Percentiles rank a stretch among this genome's conserved stretches.
phyloP scores from a whole-genome alignment of 2,888 invertebrate species.

The Eilema sororculum region DNA sequence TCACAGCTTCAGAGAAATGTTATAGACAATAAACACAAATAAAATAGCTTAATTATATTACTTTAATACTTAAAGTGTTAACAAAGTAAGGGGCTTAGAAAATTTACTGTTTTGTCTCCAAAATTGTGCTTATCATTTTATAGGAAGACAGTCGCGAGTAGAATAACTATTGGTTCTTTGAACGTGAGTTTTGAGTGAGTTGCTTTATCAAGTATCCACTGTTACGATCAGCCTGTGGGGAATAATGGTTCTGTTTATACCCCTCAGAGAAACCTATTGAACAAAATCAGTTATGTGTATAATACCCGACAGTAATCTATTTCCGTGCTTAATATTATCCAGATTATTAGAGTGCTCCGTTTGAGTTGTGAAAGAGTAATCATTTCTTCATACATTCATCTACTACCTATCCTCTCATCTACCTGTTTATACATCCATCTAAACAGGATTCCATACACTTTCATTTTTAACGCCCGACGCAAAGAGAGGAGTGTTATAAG shows the following conservation, averaged over 20 bases:
- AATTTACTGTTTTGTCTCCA: constrained; percentile 35
- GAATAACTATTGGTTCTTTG: constrained; percentile 21
- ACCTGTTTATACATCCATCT: too few species aligned
- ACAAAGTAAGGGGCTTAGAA: constrained; percentile 41
- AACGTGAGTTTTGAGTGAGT: constrained; percentile 2
- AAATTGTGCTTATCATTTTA: constrained; percentile 47
- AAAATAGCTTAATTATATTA: constrained; percentile 33
- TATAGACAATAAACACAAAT: constrained; percentile 22
- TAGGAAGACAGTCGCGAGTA: constrained; percentile 25
- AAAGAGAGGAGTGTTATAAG: too few species aligned
- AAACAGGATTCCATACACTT: too few species aligned
- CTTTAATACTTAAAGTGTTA: constrained; percentile 40
- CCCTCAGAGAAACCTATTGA: too few species aligned
- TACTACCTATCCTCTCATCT: too few species aligned
- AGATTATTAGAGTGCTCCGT: too few species aligned
- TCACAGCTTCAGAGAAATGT: constrained; percentile 16
- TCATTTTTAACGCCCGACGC: too few species aligned
- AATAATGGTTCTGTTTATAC: too few species aligned
- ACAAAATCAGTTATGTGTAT: too few species aligned
- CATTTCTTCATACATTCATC: too few species aligned
- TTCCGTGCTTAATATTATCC: neutral
- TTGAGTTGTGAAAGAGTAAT: too few species aligned
- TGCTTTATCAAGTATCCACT: neutral
- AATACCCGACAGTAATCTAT: neutral
- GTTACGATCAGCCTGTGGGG: too few species aligned